These are phyloP conservation scores for Calameuta filiformis DNA, from an alignment of 2,888 invertebrate genomes.

Conservation along the genomic window DNA sequence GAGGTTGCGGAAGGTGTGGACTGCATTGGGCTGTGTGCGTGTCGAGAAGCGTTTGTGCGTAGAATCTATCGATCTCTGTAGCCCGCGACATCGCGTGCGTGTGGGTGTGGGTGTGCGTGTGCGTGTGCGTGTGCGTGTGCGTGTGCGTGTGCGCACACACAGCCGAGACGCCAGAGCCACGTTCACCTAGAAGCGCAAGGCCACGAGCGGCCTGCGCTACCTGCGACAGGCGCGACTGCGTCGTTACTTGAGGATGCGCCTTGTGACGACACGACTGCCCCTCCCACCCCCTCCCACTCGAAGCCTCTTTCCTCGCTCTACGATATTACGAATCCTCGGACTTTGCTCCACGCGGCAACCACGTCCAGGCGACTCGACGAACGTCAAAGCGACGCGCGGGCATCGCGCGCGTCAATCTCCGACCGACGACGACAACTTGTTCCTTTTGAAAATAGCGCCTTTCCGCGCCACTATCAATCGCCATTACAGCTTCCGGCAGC, in stretches of 20 bases:
- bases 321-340: no score
- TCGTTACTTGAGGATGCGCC: no score
- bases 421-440: conserved; percentile 28
- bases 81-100: not conserved
- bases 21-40: not conserved
- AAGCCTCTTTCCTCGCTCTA: no score
- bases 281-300: no score
- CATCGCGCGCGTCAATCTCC: conserved; percentile 10
- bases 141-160: not conserved
- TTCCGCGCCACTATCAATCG: conserved; percentile 53
- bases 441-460: conserved; percentile 47
- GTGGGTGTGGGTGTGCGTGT: not conserved
- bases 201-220: no score
- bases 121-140: not conserved
- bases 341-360: no score
- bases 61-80: not conserved
- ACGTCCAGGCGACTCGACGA: not conserved
- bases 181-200: no score
- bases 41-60: not conserved
- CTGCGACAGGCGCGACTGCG: no score
- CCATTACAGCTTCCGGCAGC: conserved; percentile 58
- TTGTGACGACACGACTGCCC: no score
- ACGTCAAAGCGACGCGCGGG: not conserved
- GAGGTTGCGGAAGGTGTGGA: no score
- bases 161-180: no score